Conservation (phyloP, 2,797 vertebrate genomes). For the Intellagama lesueurii region DNA sequence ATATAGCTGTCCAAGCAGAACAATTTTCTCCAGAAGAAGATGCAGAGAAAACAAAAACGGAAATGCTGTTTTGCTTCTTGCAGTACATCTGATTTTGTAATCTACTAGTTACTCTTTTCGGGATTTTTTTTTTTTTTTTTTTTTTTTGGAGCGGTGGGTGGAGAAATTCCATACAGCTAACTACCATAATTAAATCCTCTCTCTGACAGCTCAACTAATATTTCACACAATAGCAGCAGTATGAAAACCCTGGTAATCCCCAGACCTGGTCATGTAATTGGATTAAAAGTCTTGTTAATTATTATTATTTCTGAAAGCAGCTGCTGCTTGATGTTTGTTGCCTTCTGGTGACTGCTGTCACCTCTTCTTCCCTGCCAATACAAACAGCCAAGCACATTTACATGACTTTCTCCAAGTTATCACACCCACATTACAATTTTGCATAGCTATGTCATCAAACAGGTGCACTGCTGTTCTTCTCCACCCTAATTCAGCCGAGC, state of each 20-base stretch:
- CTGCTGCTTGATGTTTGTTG: slow-evolving; percentile 16
- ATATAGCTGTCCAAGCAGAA: slow-evolving; percentile 31
- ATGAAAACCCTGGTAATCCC: slow-evolving; percentile 56
- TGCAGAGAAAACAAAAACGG: slow-evolving; percentile 49
- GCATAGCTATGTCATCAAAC: slow-evolving; percentile 8
- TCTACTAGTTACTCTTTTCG: slow-evolving; percentile 38
- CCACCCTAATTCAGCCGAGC: slow-evolving; percentile 40
- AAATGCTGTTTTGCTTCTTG: slow-evolving; percentile 51
- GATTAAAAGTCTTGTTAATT: slow-evolving; percentile 66
- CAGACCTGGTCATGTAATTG: slow-evolving; percentile 56
- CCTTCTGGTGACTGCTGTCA: not conserved
- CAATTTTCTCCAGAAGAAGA: slow-evolving; percentile 30
- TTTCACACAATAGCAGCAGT: slow-evolving; percentile 59
- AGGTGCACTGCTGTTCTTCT: slow-evolving; percentile 20
- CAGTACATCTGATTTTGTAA: slow-evolving; percentile 48
- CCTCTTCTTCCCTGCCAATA: slow-evolving; percentile 17
- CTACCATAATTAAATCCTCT: slow-evolving; percentile 68
- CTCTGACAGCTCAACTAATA: slow-evolving; percentile 59
- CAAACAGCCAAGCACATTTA: not conserved
- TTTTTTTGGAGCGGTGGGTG: not conserved
- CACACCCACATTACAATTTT: slow-evolving; percentile 10
- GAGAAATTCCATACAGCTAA: slow-evolving; percentile 59
- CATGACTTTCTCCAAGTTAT: not conserved
- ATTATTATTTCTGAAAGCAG: slow-evolving; percentile 41
- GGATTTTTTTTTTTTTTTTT: slow-evolving; percentile 36